A percentile compares a stretch with the other conserved stretches of the same genome.
Evolutionary conservation across 2,113 vertebrate genomes (phyloP).

Genomic region (Aleadryas rufinucha): DNA sequence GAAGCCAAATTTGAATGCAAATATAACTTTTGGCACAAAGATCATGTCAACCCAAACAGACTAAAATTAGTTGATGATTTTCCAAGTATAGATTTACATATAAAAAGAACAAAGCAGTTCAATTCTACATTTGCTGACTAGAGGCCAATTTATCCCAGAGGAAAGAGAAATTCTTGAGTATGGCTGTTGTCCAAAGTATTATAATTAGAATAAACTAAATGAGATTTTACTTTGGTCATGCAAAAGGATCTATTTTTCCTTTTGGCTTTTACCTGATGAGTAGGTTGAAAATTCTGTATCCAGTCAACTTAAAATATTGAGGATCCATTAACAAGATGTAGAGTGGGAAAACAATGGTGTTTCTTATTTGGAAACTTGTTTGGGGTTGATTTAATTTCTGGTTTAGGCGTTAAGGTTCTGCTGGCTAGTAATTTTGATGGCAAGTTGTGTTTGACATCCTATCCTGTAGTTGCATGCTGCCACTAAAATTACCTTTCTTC

Average conservation of each 20-base stretch:
- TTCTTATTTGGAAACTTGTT: neutral
- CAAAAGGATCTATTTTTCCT: neutral
- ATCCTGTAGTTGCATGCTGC: fast-evolving
- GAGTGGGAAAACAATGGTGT: neutral
- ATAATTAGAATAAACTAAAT: conserved; percentile 1
- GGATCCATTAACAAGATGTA: neutral
- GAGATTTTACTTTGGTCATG: neutral
- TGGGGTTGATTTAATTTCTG: neutral
- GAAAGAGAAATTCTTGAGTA: neutral
- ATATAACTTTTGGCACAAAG: conserved; percentile 51
- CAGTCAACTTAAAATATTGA: neutral
- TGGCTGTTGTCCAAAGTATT: conserved; percentile 12
- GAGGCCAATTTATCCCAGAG: neutral
- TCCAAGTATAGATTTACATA: conserved; percentile 55
- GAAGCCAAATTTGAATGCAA: conserved; percentile 51
- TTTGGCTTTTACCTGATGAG: neutral
- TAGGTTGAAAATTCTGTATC: neutral
- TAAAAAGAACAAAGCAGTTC: conserved; percentile 32
- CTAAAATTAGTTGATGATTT: conserved; percentile 58
- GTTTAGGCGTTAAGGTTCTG: neutral
- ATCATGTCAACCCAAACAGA: conserved; percentile 45
- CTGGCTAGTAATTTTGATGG: neutral
- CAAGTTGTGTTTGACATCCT: neutral
- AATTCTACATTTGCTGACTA: neutral
- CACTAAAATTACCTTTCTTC: neutral